Base-by-base conservation (phyloP, 2,888 invertebrate genomes). In the Dioctria rufipes region DNA sequence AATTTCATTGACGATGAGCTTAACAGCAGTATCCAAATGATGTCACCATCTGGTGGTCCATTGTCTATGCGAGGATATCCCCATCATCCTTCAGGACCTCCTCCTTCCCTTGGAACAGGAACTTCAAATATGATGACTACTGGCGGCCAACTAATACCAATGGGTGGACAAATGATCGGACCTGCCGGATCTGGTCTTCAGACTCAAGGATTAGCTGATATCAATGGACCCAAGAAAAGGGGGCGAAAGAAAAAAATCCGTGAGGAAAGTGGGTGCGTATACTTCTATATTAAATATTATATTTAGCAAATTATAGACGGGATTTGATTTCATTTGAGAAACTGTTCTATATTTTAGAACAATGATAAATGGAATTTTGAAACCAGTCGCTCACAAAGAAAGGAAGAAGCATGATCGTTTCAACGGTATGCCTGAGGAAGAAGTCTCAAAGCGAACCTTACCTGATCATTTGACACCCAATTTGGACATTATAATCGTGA, bases 401-500 rank as follows among this genome's bases (percentile, higher is more conserved):
- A 92, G 96, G 86, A 97, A 97, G 91, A 96, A 96, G 89, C 96
- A 96, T 90, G 97, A 97, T 90, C 93, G 97, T 83, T 97, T 97
- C 90, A 96, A 97, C 91, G 97, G 97, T 82, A 95, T 98, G 95
- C 94, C 96, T 83, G 98, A 98, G 90, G 98, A 98, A 89, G 98
- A 98, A 91, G 97, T 98, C 67, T 94, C 96, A 82, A 95, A 96
- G 87, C 92, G 97, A 86, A 95, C 96, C 84, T 92, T 99, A 88
- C 98, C 98, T 82, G 98, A 99, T 91, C 97, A 98, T 90, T 92
- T 98, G 84, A 92, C 95, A 46, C 93, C 94, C 89, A 96, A 97
- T 91, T 93, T 98, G 89, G 98, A 99, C 92, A 98, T 98, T 90
- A 95, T 98, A 90, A 98, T 98, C 92, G 98, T 98, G 93, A 96